Conservation (phyloP, 2,113 vertebrate species). For the Pogonocichla stellata region DNA sequence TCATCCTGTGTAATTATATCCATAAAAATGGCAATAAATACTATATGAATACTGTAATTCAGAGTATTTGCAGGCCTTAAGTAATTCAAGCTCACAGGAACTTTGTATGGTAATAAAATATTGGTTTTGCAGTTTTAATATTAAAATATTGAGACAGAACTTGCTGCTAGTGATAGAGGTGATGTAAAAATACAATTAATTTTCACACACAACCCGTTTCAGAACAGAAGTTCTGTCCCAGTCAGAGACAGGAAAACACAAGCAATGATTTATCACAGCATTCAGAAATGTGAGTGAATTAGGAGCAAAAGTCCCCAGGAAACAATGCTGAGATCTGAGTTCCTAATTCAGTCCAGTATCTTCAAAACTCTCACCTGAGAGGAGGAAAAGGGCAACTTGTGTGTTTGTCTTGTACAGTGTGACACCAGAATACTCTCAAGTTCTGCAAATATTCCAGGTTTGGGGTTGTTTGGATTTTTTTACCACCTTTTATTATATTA, state of each 20-base stretch:
- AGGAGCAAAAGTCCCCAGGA: neutral
- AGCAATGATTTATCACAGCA: neutral
- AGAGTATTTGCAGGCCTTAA: neutral
- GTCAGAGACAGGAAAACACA: neutral
- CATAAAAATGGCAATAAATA: neutral
- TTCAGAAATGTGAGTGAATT: neutral
- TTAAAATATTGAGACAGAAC: neutral
- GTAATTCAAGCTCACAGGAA: neutral
- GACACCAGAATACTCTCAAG: neutral
- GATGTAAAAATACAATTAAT: neutral
- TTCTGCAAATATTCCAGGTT: neutral
- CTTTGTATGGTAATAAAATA: neutral
- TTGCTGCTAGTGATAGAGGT: neutral
- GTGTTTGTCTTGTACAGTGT: neutral
- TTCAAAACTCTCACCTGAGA: neutral
- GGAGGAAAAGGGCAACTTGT: neutral
- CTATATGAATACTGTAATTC: neutral
- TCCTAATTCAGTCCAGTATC: neutral
- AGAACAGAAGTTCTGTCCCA: neutral
- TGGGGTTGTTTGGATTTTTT: neutral
- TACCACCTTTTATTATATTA: too few relatives aligned
- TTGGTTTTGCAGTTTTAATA: neutral
- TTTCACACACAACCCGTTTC: neutral
- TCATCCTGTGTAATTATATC: neutral
- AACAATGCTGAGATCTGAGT: neutral